Evolutionary conservation across 2,888 invertebrate species (phyloP).

Genomic region (Neoitamus cyanurus): DNA sequence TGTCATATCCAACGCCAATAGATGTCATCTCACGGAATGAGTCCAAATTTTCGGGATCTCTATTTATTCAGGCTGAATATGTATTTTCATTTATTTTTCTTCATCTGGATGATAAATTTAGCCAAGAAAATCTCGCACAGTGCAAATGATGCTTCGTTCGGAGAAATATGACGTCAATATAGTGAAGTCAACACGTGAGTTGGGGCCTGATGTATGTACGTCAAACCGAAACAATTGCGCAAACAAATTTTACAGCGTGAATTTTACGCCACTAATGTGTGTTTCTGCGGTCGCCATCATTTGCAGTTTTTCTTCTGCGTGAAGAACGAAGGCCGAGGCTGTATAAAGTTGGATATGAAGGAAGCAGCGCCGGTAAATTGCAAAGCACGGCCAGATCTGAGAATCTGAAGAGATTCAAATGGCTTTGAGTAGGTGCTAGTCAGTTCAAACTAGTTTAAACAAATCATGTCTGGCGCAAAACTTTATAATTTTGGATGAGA

Average conservation of each 20-base stretch:
- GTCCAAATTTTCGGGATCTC: not conserved
- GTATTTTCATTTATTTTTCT: not conserved
- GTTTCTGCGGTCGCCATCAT: not conserved
- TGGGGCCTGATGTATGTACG: not conserved
- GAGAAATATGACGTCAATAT: not conserved
- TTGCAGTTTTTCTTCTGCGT: not conserved
- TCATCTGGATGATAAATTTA: not conserved
- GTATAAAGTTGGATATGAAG: not conserved
- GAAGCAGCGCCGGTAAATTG: not conserved
- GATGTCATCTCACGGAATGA: not conserved
- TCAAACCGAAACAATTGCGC: conserved; percentile 23
- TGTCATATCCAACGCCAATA: not conserved
- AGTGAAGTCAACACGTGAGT: not conserved
- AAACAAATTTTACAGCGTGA: conserved; percentile 13
- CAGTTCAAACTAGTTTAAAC: not conserved
- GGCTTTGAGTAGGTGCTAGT: not conserved
- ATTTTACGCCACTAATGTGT: conserved; percentile 22
- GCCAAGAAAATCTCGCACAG: not conserved
- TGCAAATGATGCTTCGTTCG: not conserved
- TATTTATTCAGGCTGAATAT: not conserved
- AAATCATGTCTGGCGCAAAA: not conserved
- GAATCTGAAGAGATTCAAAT: not conserved
- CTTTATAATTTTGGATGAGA: not conserved
- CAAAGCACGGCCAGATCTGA: not conserved
- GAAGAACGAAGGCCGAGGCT: not conserved